Evolutionary conservation across 2,888 invertebrate genomes (phyloP).

Genomic region (Ferrisia virgata): DNA sequence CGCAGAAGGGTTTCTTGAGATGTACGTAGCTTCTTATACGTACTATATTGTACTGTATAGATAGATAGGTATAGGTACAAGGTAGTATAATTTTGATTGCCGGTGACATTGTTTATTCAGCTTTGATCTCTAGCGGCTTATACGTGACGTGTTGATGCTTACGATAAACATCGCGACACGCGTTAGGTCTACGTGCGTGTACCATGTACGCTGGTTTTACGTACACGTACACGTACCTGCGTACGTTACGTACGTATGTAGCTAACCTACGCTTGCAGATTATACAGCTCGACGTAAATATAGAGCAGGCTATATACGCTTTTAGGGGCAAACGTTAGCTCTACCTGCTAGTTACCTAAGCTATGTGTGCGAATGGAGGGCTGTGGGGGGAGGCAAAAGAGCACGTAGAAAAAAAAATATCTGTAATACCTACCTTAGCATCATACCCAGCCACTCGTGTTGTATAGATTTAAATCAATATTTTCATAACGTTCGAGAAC

Average conservation of each 20-base stretch:
- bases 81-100: constrained; percentile 1
- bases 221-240: background rate
- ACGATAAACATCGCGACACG: background rate
- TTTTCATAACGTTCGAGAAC: background rate
- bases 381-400: no score
- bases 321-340: no score
- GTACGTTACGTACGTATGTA: background rate
- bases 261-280: no score
- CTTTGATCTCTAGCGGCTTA: constrained; percentile 5
- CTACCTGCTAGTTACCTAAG: no score
- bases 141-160: constrained; percentile 4
- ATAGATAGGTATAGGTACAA: no score
- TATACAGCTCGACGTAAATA: no score
- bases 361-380: no score
- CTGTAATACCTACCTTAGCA: background rate
- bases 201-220: background rate
- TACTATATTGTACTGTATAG: background rate
- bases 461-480: background rate
- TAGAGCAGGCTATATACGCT: no score
- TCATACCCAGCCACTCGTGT: no score
- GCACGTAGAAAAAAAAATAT: no score
- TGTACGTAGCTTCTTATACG: background rate
- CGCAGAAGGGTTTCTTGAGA: background rate
- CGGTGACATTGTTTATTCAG: constrained; percentile 10
- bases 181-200: background rate